These are phyloP conservation scores for Argyrosomus regius DNA, from an alignment of 2,797 vertebrate genomes.

Conservation along the genomic window DNA sequence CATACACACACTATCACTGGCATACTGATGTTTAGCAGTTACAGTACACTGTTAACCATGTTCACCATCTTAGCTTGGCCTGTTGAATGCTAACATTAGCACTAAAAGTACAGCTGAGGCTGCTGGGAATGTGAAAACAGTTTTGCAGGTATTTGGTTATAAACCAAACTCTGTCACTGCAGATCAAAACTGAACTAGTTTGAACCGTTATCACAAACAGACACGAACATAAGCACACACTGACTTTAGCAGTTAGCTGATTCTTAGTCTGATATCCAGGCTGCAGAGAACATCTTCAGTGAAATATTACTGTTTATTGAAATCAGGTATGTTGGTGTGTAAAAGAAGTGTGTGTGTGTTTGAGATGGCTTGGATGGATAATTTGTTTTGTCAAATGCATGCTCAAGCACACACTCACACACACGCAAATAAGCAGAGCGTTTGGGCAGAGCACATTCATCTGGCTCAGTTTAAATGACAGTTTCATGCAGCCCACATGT, in stretches of 20 bases:
- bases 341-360: background rate
- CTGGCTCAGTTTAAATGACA: constrained; percentile 26
- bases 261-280: background rate
- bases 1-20: too few species aligned
- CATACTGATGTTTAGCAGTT: too few species aligned
- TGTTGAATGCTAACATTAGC: too few species aligned
- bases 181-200: background rate
- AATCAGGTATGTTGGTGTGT: background rate
- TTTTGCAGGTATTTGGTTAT: too few species aligned
- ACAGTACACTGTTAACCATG: too few species aligned
- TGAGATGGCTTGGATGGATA: background rate
- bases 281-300: background rate
- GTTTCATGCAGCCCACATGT: constrained; percentile 29
- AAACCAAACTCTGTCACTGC: background rate
- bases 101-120: too few species aligned
- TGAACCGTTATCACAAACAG: background rate
- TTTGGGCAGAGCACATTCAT: constrained; percentile 17
- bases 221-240: background rate
- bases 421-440: background rate
- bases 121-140: too few species aligned
- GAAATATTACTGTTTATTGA: background rate
- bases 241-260: background rate
- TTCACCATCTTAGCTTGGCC: too few species aligned
- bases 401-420: constrained; percentile 1
- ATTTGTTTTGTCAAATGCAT: constrained; percentile 7